Evolutionary conservation across 1,140 invertebrate genomes (phyloP), one percentile per base, ranked within the genome.

Genomic region (Aphis gossypii): DNA sequence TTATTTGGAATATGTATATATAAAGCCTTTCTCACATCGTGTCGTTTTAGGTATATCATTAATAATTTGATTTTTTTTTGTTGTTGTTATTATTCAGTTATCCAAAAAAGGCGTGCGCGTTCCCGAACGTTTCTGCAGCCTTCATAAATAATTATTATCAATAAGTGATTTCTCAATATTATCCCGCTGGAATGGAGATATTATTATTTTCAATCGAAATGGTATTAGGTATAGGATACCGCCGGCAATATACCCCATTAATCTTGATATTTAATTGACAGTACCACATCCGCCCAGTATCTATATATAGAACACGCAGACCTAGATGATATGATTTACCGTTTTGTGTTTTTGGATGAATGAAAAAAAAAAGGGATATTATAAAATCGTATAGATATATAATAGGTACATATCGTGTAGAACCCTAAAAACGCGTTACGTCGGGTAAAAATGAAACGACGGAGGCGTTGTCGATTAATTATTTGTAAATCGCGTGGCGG

Each of bases 251-350:
- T 44, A 30, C 23, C 54, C 89, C 56, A 90, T 90, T 90, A 44
- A 90, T 90, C 89, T 90, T 90, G 41, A 56, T 90, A 90, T 90
- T 90, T 60, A 68, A 90, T 90, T 68, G 89, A 90, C 89, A 68
- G 54, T 44, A 90, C 54, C 89, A 68, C 89, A 90, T 90, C 54
- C 89, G 89, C 54, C 89, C 89, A 68, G 30, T 25, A 21, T 89
- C 35, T 68, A 44, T 44, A 38, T 90, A 60, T n/a, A 60, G 14
- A n/a, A 68, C 54, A 18, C 30, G 11, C 14, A 68, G 21, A 90
- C 54, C 54, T 90, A 90, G 25, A 60, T 86, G 11, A 18, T 56
- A 41, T 90, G 89, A 90, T 90, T 90, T 90, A 90, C 89, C 38
- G 89, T 68, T 90, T 90, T 30, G 56, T 90, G 56, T 90, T 60